A percentile compares a stretch with the other conserved stretches of the same genome.
These are phyloP conservation scores for Drosophila ezoana DNA, from an alignment of 2,888 invertebrate species.

Conservation along the genomic window DNA sequence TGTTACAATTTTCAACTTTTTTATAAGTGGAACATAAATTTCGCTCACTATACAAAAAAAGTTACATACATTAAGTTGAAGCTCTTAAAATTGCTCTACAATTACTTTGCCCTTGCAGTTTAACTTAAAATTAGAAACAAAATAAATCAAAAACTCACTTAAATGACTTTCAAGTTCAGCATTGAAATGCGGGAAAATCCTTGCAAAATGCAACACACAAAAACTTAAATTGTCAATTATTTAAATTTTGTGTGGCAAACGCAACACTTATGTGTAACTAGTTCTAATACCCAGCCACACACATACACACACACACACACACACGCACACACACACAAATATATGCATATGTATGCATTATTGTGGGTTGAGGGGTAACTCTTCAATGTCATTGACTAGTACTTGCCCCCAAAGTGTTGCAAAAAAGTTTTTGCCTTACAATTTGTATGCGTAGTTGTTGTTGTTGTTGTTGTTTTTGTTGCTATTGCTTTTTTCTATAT, in stretches of 20 bases:
- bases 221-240: conserved; percentile 63
- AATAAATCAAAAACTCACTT: neutral
- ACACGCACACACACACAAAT: conserved; percentile 4
- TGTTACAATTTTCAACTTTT: no score
- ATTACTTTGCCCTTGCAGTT: neutral
- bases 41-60: no score
- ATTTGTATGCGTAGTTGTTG: conserved; percentile 29
- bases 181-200: conserved; percentile 35
- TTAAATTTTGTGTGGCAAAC: conserved; percentile 57
- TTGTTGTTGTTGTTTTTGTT: conserved; percentile 29
- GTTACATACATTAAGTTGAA: no score
- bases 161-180: conserved; percentile 38
- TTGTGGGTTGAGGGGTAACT: conserved; percentile 22
- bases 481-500: conserved; percentile 17
- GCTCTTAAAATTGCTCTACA: no score
- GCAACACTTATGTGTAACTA: conserved; percentile 46
- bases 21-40: no score
- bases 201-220: conserved; percentile 36
- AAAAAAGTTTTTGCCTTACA: conserved; percentile 59
- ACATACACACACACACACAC: neutral
- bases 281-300: conserved; percentile 28
- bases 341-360: no score
- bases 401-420: conserved; percentile 74
- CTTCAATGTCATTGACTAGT: conserved; percentile 75
- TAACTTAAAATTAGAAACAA: neutral